Evolutionary conservation across 2,888 invertebrate species (phyloP), one percentile per base, ranked within the genome.

Genomic region (Stenchaetothrips biformis): DNA sequence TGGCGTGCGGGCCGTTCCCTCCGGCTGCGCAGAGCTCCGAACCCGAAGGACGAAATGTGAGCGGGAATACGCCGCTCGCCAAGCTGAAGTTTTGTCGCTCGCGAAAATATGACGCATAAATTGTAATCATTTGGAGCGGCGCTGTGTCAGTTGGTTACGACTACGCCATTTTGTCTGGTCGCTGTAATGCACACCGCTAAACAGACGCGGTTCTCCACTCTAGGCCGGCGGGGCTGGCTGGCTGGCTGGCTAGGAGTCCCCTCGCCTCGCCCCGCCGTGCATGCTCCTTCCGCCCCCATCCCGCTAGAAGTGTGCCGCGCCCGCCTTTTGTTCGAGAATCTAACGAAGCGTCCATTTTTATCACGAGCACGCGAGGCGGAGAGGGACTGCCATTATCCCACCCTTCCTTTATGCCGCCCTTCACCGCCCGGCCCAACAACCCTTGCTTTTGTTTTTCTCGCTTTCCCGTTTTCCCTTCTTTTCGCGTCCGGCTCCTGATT

Each of bases 271-370:
- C 37, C 4, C 37, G 37, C 37, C 37, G 37, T 4, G n/a, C n/a
- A n/a, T n/a, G 37, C 37, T 37, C 37, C 37, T 37, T 37, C 37
- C 37, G 67, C 67, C n/a, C 67, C 21, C 25, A 11, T 9, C 67
- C 67, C 25, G 25, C 67, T 74, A 74, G 67, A 74, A 74, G 67
- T 74, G 67, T 21, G 67, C n/a, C n/a, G n/a, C n/a, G n/a, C 37
- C 25, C 67, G 9, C 25, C 67, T 74, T 74, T 74, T 74, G 67
- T 74, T 74, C 67, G 67, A 25, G 67, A 74, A 74, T 74, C 67
- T 74, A 74, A 74, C 67, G 67, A 74, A 74, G 67, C 67, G 67
- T 74, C 67, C 67, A 74, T 74, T 74, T 74, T 74, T 74, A 74
- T 74, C 67, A 25, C 67, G 67, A 11, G 13, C 53, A 25, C 67